These are phyloP conservation scores for Calonectris borealis DNA, from an alignment of 2,113 vertebrate genomes.

Conservation along the genomic window DNA sequence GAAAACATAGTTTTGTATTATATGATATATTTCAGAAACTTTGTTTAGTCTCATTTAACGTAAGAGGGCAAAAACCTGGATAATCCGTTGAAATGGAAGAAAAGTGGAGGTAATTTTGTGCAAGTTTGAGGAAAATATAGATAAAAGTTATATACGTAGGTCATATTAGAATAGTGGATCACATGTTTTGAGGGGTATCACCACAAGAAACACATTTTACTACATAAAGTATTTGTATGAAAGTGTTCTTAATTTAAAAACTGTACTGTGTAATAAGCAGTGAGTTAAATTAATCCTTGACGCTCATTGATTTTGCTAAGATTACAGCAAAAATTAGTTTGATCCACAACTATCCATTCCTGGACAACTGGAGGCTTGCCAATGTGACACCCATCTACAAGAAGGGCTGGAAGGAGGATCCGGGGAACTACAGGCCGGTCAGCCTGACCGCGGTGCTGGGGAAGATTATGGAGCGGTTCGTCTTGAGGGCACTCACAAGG, in stretches of 20 bases:
- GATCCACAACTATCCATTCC: background rate
- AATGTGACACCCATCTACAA: no score
- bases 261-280: background rate
- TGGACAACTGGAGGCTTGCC: no score
- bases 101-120: background rate
- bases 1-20: background rate
- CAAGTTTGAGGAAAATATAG: background rate
- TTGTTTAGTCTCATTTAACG: background rate
- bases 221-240: background rate
- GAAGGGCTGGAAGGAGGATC: no score
- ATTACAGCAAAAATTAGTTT: background rate
- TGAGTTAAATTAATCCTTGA: background rate
- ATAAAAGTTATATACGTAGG: background rate
- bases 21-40: background rate
- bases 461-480: no score
- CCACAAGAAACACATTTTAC: background rate
- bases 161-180: background rate
- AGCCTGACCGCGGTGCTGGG: no score
- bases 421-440: no score
- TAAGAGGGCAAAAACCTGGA: background rate
- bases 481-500: no score
- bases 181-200: background rate
- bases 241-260: background rate
- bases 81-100: background rate
- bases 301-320: background rate